Evolutionary conservation across 2,113 vertebrate genomes (phyloP).

Genomic region (Gymnocephalus cernua): DNA sequence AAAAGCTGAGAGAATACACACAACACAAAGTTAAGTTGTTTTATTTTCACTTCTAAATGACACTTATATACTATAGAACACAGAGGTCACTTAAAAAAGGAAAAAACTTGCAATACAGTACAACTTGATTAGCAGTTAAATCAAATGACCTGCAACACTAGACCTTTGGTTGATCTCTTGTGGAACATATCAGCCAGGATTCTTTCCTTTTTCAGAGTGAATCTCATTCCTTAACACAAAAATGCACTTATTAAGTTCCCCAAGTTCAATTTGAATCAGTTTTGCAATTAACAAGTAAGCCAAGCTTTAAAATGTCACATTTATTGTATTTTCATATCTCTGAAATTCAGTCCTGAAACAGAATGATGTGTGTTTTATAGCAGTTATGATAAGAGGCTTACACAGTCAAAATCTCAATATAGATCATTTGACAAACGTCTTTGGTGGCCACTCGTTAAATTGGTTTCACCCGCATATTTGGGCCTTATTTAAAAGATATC

Average conservation of each 20-base stretch:
- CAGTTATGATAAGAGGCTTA: conserved; percentile 87
- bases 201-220: conserved; percentile 50
- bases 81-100: conserved; percentile 58
- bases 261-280: conserved; percentile 86
- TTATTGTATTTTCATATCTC: conserved; percentile 88
- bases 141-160: conserved; percentile 78
- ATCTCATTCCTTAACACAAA: conserved; percentile 80
- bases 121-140: conserved; percentile 78
- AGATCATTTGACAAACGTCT: conserved; percentile 87
- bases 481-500: conserved; percentile 87
- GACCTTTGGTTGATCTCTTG: conserved; percentile 78
- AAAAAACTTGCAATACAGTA: conserved; percentile 78
- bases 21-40: conserved; percentile 47
- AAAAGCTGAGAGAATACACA: conserved; percentile 43
- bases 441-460: conserved; percentile 87
- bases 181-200: conserved; percentile 67
- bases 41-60: conserved; percentile 52
- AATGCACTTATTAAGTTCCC: conserved; percentile 83
- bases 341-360: conserved; percentile 85
- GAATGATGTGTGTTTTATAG: conserved; percentile 87
- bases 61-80: conserved; percentile 45
- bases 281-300: conserved; percentile 88
- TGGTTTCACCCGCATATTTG: conserved; percentile 88
- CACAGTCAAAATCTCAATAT: conserved; percentile 85
- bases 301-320: conserved; percentile 87